Evolutionary conservation across 2,888 invertebrate species (phyloP), one percentile per base, ranked within the genome.

Genomic region (Stenodema calcarata): DNA sequence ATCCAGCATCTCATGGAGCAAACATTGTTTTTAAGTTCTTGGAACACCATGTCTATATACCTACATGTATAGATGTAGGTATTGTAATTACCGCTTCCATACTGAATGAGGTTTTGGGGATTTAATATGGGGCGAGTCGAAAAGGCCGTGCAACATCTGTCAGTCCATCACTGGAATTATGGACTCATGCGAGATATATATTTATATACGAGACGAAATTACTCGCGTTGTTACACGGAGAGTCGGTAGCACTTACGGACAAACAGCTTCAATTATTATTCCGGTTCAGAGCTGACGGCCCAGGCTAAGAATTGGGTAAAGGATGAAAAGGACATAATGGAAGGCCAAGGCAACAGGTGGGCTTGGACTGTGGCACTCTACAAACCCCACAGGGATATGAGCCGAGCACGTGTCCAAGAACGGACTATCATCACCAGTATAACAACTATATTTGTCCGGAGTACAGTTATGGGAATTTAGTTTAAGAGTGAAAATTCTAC

Each of bases 201-300:
- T n/a, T n/a, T n/a, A n/a, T 35, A 35, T 35, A 35, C 35, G 35
- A 35, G 7, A 35, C 35, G 35, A 35, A 35, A 35, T 35, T 35
- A 35, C 35, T 7, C 35, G 18, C 11, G 44, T 78, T n/a, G 14
- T 78, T 44, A 78, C 41, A 18, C 18, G 44, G 18, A 27, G 27
- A 18, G 78, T 23, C 44, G 27, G 78, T 44, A 78, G 78, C 78
- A 78, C 78, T 44, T 78, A 44, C 78, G 42, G 44, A 44, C 78
- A 78, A 78, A 78, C 78, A 78, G 78, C 27, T 7, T 23, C 62
- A 23, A 62, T 62, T 62, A 62, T 62, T 62, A 50, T 50, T 50
- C 50, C 50, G 50, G 50, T 50, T 14, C 50, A n/a, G 50, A n/a
- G n/a, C 50, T 50, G 50, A 50, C n/a, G 50, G 50, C 4, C 23